These are phyloP conservation scores for Salminus brasiliensis DNA, from an alignment of 2,113 vertebrate species.

Conservation along the genomic window DNA sequence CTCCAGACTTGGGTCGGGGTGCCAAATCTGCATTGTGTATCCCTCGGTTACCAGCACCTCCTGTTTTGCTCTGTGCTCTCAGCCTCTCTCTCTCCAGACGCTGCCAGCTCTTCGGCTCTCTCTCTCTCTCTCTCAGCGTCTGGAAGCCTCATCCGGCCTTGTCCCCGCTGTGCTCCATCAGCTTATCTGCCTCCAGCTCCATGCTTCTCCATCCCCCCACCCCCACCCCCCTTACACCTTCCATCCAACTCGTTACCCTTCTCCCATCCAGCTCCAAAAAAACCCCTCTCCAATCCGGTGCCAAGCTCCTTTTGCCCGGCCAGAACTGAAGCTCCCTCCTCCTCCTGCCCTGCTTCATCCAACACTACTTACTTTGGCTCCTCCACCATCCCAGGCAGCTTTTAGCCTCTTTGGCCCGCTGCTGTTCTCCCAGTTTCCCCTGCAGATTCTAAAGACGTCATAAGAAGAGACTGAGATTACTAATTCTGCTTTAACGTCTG, in stretches of 20 bases:
- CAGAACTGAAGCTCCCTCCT: neutral
- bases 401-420: conserved; percentile 35
- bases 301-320: neutral
- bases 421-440: neutral
- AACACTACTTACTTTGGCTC: conserved; percentile 3
- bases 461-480: conserved; percentile 64
- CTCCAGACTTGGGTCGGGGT: neutral
- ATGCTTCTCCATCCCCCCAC: conserved; percentile 2
- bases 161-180: conserved; percentile 41
- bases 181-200: conserved; percentile 33
- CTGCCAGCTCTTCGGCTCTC: conserved; percentile 25
- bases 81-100: neutral
- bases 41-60: neutral
- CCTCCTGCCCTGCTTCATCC: neutral
- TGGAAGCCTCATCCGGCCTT: conserved; percentile 12
- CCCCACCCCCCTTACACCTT: conserved; percentile 26
- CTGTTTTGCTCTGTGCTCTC: conserved; percentile 9
- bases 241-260: neutral
- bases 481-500: neutral
- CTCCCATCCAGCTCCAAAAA: neutral
- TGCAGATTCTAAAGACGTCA: conserved; percentile 21
- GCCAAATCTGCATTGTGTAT: conserved; percentile 9
- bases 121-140: conserved; percentile 14
- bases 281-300: conserved; percentile 17
- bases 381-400: conserved; percentile 17